Evolutionary conservation across 2,113 vertebrate genomes (phyloP), one percentile per base, ranked within the genome.

Genomic region (Astatotilapia flaviijosephi): DNA sequence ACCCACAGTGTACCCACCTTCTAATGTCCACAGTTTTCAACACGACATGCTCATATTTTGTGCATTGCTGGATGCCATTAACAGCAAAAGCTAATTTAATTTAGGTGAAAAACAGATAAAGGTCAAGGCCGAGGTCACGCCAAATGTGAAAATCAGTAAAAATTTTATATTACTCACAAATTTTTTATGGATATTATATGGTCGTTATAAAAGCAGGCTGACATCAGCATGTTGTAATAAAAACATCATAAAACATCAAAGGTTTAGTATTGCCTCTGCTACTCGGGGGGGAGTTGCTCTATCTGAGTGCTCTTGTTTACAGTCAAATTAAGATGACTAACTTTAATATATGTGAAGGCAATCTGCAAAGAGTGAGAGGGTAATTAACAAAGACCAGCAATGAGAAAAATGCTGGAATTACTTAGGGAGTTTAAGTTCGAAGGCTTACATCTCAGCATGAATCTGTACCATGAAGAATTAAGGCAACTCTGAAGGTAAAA

Each of bases 361-460:
- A 65, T 65, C 31, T 65, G 31, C 10, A 65, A 65, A 65, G 4
- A 7, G 17, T n/a, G 60, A 37, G 9, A 65, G 60, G 31, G 4
- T 35, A 65, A n/a, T 65, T 65, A n/a, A 65, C 60, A 65, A 65
- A 37, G 60, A 65, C 10, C 31, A 37, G 60, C 60, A 65, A 65
- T 65, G 60, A 65, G 60, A 37, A 37, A n/a, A 65, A 65, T 65
- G 60, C 33, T 65, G 60, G 1, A 62, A 35, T 65, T 35, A 35
- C 6, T 35, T 65, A n/a, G 31, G 17, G 60, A 37, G 15, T 62
- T 62, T 33, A 62, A 19, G 15, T 62, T 62, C 19, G 5, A 62
- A 62, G 15, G 9, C 15, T 33, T 62, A 19, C 28, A 11, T 62
- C 9, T 62, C 58, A 33, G 60, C 10, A 0, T 65, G 19, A 37